Base-by-base conservation (phyloP, 2,888 invertebrate species). In the Shargacucullia verbasci region DNA sequence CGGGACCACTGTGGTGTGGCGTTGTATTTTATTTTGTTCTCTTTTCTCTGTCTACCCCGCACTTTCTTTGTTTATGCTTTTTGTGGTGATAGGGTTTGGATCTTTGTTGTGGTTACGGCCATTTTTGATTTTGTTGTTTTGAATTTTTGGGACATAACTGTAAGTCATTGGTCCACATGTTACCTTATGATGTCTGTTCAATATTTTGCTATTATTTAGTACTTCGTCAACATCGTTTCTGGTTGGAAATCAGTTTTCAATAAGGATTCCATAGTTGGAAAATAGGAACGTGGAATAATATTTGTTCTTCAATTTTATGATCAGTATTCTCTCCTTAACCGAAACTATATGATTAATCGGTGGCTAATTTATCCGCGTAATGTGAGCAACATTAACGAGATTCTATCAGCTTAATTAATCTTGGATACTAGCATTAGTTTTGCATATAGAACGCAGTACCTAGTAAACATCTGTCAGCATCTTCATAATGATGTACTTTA, bases 51-150 rank as follows among this genome's bases (percentile, higher is more conserved):
- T 54, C 68, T 61, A 54, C 72, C 48, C 56, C 39, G 37, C 41
- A 55, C 46, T 60, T 69, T 72, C 73, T 82, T 83, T 85, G 83
- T 85, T 83, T 82, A 80, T 73, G 63, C 47, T 81, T 82, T 82
- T 84, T 81, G 58, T 76, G 58, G 38, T 62, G 44, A 56, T 54
- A 31, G 40, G 11, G 35, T 53, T 52, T 50, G 38, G 47, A 47
- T 55, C 59, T 68, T 69, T 70, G 44, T 49, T 54, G 37, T 13
- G 35, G 8, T 10, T 29, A 29, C 29, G 29, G 14, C 14, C 4
- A 14, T 15, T 25, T 4, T 20, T n/a, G 11, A 0, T 39, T 20
- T 10, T 15, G 38, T 4, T 14, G 29, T 20, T 3, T 29, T 29
- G 9, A 29, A 29, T 7, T 29, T 29, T 29, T 20, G 20, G 20